Conservation (phyloP, 1,140 invertebrate species). For the Aphis craccivora region DNA sequence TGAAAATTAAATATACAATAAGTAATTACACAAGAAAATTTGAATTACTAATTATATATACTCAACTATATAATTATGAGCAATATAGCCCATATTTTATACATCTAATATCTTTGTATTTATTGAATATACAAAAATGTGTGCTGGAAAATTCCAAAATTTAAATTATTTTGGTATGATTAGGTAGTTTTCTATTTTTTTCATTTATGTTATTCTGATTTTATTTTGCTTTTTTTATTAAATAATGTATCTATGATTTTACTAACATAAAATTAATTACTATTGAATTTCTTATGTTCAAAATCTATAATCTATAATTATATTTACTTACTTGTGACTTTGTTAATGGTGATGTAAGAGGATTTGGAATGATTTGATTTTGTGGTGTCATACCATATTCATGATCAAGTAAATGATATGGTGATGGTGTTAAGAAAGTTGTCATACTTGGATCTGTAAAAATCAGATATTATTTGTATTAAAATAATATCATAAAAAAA, state of each 20-base stretch:
- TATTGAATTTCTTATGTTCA: neutral
- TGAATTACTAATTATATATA: no score
- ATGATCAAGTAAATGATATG: constrained; percentile 82
- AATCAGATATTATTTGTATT: neutral
- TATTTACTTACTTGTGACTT: constrained; percentile 66
- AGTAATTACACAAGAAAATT: no score
- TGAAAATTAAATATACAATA: no score
- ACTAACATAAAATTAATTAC: no score
- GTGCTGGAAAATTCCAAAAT: neutral
- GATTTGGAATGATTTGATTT: constrained; percentile 72
- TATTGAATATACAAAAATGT: neutral
- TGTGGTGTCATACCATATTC: constrained; percentile 83
- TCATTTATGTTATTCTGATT: neutral
- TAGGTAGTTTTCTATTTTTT: neutral
- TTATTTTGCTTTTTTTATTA: neutral
- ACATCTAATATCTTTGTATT: no score
- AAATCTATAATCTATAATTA: neutral
- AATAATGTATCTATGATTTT: neutral
- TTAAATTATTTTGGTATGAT: neutral
- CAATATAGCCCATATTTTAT: no score
- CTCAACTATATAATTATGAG: no score
- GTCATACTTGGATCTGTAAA: constrained; percentile 40
- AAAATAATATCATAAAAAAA: neutral
- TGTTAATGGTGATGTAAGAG: constrained; percentile 65
- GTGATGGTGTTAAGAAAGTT: constrained; percentile 64